Conservation (phyloP, 2,888 invertebrate species). For the Tachystola acroxantha region DNA sequence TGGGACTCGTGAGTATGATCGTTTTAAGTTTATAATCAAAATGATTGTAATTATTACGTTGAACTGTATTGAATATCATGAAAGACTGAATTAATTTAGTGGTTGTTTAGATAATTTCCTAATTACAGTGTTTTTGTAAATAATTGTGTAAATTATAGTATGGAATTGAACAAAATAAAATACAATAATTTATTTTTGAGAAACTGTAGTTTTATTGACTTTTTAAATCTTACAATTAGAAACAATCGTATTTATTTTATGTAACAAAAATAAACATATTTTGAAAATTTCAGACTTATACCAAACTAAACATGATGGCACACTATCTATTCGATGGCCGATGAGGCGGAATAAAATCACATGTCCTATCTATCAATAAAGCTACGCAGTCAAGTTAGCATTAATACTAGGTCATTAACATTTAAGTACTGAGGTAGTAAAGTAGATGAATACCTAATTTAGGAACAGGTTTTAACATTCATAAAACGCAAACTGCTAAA, state of each 20-base stretch:
- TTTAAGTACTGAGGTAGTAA: no score
- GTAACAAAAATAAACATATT: conserved; percentile 5
- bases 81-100: conserved; percentile 71
- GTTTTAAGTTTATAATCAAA: no score
- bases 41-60: conserved; percentile 29
- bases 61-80: conserved; percentile 64
- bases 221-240: background rate
- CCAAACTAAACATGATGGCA: conserved; percentile 11
- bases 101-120: conserved; percentile 42
- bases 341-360: background rate
- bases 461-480: no score
- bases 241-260: conserved; percentile 1
- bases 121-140: conserved; percentile 43
- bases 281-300: conserved; percentile 2
- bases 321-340: conserved; percentile 2
- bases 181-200: conserved; percentile 66
- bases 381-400: background rate
- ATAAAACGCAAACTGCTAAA: no score
- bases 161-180: conserved; percentile 63
- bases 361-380: conserved; percentile 1
- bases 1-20: no score
- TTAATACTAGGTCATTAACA: background rate
- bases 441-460: no score
- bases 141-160: conserved; percentile 41
- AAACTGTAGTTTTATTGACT: conserved; percentile 40